Evolutionary conservation across 2,888 invertebrate genomes (phyloP), one percentile per base, ranked within the genome.

Genomic region (Erebia aethiops): DNA sequence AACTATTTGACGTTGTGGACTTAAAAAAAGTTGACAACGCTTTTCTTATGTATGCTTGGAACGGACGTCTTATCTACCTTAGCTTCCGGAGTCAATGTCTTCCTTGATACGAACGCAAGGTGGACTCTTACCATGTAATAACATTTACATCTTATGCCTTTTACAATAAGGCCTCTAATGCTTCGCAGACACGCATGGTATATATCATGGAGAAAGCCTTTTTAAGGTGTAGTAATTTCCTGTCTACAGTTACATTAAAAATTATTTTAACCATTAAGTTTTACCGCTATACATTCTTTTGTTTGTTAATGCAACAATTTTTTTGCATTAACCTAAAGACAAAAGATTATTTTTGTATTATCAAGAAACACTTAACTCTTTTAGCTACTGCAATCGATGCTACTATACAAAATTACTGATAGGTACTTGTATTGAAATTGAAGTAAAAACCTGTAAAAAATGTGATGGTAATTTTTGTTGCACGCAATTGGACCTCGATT

Each of bases 31-130:
- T 73, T 72, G 74, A 70, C 72, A 75, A 73, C 74, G 72, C 65
- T 75, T 76, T 76, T 77, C 71, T 74, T 70, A 74, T 70, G 76
- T 74, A 71, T 75, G 68, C 73, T 72, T 52, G 49, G 69, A 76
- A 71, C 78, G 76, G 77, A 78, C 74, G 78, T 77, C 76, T 79
- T 78, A 79, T 79, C 79, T 79, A 75, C 74, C 70, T 71, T 51
- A 62, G 67, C 76, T 77, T 79, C 79, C 79, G 78, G 78, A 77
- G 78, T 78, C 77, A 77, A 78, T 77, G 79, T 73, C 78, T 78
- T 71, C 58, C 67, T 70, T 57, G 46, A 73, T 71, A 67, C 63
- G 64, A 71, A 21, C 43, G 68, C 52, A 35, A 66, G 61, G 8
- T 68, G 67, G 54, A 61, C 52, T 66, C 57, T 10, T 61, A 41